phyloP scores from a whole-genome alignment of 2,797 vertebrate genomes.

The Pelobates cultripes region DNA sequence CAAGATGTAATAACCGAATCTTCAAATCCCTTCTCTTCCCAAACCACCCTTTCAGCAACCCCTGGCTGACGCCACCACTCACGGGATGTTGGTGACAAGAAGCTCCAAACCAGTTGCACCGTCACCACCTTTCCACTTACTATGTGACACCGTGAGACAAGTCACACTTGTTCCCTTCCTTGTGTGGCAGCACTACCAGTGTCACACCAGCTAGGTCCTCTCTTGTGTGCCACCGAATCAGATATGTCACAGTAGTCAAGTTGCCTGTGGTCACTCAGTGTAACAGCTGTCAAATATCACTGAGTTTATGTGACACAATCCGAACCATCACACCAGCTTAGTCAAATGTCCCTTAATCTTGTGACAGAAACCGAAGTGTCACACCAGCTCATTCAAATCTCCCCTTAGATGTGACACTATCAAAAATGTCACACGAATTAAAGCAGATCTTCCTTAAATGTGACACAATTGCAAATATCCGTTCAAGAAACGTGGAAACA shows the following conservation, averaged over 20 bases:
- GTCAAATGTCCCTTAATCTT: not conserved
- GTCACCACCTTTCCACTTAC: not conserved
- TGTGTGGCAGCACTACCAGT: not conserved
- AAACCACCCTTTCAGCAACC: constrained; percentile 62
- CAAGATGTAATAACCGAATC: constrained; percentile 85
- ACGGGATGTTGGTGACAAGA: constrained; percentile 19
- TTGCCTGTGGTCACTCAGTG: not conserved
- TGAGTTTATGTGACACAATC: not conserved
- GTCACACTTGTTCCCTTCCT: constrained; percentile 2
- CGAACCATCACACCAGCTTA: not conserved
- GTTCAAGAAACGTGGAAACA: not conserved
- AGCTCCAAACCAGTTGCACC: constrained; percentile 7
- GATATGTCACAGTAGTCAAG: not conserved
- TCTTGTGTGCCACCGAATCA: not conserved
- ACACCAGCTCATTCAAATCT: not conserved
- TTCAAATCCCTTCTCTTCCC: constrained; percentile 62
- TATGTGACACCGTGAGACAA: not conserved
- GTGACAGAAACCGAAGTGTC: not conserved
- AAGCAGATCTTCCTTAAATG: not conserved
- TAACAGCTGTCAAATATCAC: not conserved
- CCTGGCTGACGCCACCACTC: constrained; percentile 41
- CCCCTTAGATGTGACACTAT: not conserved
- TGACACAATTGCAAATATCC: not conserved
- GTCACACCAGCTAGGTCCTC: not conserved
- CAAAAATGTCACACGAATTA: not conserved